Evolutionary conservation across 2,888 invertebrate genomes (phyloP).

Genomic region (Seira musarum): DNA sequence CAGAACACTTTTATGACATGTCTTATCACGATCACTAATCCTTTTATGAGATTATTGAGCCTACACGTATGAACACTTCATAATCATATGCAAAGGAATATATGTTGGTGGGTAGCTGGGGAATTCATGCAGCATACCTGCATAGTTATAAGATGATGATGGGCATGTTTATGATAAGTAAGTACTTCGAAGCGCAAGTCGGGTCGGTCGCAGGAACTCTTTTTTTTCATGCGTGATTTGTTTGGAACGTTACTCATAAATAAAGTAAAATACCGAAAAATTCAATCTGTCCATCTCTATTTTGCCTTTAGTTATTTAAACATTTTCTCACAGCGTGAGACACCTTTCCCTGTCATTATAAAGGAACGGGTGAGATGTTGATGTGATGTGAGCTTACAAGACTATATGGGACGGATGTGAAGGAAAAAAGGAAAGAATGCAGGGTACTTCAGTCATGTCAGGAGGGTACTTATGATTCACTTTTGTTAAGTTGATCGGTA

Average conservation of each 20-base stretch:
- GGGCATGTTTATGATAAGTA: too few relatives aligned
- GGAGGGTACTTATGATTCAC: too few relatives aligned
- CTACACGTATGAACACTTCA: background rate
- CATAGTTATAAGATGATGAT: too few relatives aligned
- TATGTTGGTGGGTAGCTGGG: background rate
- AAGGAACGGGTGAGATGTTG: slow-evolving; percentile 46
- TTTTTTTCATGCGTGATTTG: background rate
- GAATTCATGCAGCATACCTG: slow-evolving; percentile 17
- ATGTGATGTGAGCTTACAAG: slow-evolving; percentile 32
- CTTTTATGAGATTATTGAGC: slow-evolving; percentile 30
- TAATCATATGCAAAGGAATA: background rate
- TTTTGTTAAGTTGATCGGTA: too few relatives aligned
- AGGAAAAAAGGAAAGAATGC: slow-evolving; percentile 21
- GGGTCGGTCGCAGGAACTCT: background rate
- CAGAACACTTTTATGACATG: slow-evolving; percentile 51
- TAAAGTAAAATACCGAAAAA: slow-evolving; percentile 39
- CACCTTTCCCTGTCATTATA: slow-evolving; percentile 54
- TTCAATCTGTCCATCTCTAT: slow-evolving; percentile 48
- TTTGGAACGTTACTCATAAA: background rate
- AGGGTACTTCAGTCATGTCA: too few relatives aligned
- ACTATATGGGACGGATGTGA: slow-evolving; percentile 10
- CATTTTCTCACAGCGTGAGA: slow-evolving; percentile 61
- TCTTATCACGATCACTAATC: slow-evolving; percentile 37
- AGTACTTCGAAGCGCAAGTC: background rate
- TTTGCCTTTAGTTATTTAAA: slow-evolving; percentile 45